Percentiles rank a stretch among this genome's conserved stretches.
These are phyloP conservation scores for Rhagoletis pomonella DNA, from an alignment of 1,140 invertebrate species.

Conservation along the genomic window DNA sequence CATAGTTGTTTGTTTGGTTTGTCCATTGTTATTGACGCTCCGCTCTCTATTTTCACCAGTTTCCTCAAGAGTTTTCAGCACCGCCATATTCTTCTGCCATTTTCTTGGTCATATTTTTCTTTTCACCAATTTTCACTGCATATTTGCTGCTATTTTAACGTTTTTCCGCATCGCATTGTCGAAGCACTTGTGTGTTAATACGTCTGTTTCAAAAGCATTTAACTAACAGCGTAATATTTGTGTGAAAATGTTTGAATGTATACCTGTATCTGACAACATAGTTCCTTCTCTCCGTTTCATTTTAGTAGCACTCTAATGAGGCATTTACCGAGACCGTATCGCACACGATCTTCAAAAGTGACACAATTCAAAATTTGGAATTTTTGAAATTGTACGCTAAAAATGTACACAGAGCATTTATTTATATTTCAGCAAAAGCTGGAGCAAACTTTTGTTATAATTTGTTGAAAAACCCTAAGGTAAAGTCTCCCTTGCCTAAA, in stretches of 20 bases:
- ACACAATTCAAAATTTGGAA: no score
- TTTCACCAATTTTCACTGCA: not conserved
- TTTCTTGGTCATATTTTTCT: slow-evolving; percentile 3
- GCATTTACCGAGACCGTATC: not conserved
- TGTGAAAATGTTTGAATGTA: not conserved
- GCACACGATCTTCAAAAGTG: no score
- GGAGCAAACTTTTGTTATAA: no score
- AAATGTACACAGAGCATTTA: no score
- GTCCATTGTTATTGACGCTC: not conserved
- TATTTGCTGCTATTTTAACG: not conserved
- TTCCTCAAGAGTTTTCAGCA: not conserved
- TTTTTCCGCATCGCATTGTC: slow-evolving; percentile 5
- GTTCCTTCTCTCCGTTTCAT: not conserved
- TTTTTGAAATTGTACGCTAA: no score
- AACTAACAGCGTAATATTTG: slow-evolving; percentile 10
- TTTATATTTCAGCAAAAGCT: no score
- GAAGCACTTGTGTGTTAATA: not conserved
- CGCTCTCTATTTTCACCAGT: not conserved
- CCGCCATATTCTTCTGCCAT: not conserved
- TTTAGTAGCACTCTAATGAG: slow-evolving; percentile 17
- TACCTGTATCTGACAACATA: not conserved
- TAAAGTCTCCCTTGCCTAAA: no score
- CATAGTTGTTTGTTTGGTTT: slow-evolving; percentile 1
- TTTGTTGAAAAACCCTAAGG: no score
- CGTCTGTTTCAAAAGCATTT: not conserved